Evolutionary conservation across 1,140 invertebrate genomes (phyloP).

Genomic region (Apis mellifera): Amel_HAv3.1 CM009943.2:4675001-4675500

Average conservation of each 20-base stretch:
- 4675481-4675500: conserved; percentile 1
- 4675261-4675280: background rate
- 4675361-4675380: no score
- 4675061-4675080: background rate
- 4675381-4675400: no score
- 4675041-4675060: background rate
- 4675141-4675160: conserved; percentile 13
- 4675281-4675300: background rate
- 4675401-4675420: conserved; percentile 2
- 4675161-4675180: background rate
- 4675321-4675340: background rate
- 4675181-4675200: conserved; percentile 30
- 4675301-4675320: background rate
- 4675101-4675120: background rate
- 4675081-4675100: background rate
- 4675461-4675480: conserved; percentile 16
- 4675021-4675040: no score
- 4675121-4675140: conserved; percentile 21
- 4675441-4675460: conserved; percentile 32
- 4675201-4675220: conserved; percentile 3
- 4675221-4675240: background rate
- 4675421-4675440: background rate
- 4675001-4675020: no score
- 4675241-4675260: background rate
- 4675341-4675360: no score